Conservation (phyloP, 2,797 vertebrate species). For the Sebastes vulpes region DNA sequence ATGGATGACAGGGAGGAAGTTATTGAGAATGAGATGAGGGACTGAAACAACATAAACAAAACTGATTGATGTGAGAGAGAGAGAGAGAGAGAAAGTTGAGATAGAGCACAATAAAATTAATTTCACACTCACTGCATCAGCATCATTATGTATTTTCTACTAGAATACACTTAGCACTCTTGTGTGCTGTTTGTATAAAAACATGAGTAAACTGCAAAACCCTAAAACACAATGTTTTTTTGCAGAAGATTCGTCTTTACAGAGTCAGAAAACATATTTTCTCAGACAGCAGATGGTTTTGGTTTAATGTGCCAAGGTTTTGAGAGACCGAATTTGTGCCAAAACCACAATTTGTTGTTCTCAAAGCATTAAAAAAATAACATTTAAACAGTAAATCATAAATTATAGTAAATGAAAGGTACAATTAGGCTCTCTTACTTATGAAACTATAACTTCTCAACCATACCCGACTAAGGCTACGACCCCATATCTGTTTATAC, state of each 20-base stretch:
- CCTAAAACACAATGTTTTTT: not conserved
- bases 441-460: no score
- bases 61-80: not conserved
- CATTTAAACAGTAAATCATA: not conserved
- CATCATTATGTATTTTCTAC: not conserved
- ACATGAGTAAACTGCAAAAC: not conserved
- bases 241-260: not conserved
- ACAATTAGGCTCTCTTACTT: no score
- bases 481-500: no score
- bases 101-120: not conserved
- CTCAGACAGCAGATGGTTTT: not conserved
- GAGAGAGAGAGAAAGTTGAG: not conserved
- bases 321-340: not conserved
- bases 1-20: constrained; percentile 10
- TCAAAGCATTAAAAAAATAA: not conserved
- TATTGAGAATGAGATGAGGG: constrained; percentile 21
- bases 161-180: not conserved
- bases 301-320: not conserved
- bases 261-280: not conserved
- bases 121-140: not conserved
- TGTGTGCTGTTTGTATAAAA: not conserved
- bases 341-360: accelerated
- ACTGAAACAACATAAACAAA: constrained; percentile 13
- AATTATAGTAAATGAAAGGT: accelerated
- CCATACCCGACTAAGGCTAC: no score